Percentiles rank a stretch among this genome's conserved stretches.
phyloP scores from a whole-genome alignment of 2,113 vertebrate genomes.

The Theristicus caerulescens region DNA sequence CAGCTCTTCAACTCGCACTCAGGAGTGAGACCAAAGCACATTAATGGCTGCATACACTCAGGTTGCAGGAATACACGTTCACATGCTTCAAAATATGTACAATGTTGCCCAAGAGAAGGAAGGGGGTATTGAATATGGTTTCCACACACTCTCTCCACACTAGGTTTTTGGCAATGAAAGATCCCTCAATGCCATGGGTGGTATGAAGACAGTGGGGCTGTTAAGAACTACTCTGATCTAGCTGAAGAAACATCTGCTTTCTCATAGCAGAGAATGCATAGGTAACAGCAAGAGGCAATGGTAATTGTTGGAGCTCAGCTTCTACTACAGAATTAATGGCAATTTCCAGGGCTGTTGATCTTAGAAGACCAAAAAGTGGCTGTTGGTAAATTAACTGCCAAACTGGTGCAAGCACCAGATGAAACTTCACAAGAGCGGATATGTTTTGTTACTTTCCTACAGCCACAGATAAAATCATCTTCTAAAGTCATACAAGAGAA shows the following conservation, averaged over 20 bases:
- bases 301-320: not conserved
- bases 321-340: not conserved
- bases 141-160: not conserved
- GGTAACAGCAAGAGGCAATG: not conserved
- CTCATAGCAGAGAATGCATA: not conserved
- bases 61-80: too few species aligned
- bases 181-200: accelerated
- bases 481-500: not conserved
- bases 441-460: not conserved
- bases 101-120: not conserved
- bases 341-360: not conserved
- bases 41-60: not conserved
- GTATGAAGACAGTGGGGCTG: not conserved
- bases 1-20: not conserved
- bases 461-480: not conserved
- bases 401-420: not conserved
- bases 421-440: not conserved
- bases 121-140: not conserved
- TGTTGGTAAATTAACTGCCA: not conserved
- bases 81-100: not conserved
- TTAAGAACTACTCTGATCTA: not conserved
- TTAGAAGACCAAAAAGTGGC: not conserved
- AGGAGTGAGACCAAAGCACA: not conserved
- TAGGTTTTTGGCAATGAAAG: not conserved
- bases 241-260: not conserved